A percentile compares a stretch with the other conserved stretches of the same genome.
Conservation (phyloP, 2,888 invertebrate genomes). For the Lutraria lutraria region DNA sequence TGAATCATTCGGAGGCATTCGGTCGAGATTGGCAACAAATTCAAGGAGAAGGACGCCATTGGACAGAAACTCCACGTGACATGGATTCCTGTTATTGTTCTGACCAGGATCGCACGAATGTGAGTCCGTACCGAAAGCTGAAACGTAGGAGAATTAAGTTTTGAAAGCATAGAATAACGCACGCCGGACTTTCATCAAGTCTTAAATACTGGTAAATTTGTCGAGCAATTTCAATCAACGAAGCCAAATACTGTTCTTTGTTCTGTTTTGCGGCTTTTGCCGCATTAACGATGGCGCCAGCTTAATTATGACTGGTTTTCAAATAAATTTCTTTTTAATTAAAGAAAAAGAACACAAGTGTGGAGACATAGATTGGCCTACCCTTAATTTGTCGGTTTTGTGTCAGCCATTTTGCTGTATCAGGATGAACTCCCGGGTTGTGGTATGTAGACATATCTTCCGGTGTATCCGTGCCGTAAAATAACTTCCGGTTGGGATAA, state of each 20-base stretch:
- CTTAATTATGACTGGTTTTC: no score
- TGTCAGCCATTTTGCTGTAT: constrained; percentile 89
- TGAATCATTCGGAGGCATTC: constrained; percentile 73
- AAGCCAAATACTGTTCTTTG: no score
- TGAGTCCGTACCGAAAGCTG: constrained; percentile 90
- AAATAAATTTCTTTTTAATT: no score
- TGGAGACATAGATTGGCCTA: constrained; percentile 19
- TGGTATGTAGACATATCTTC: constrained; percentile 53
- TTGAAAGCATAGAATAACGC: no score
- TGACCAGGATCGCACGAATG: constrained; percentile 89
- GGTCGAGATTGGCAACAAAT: constrained; percentile 88
- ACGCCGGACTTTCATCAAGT: no score
- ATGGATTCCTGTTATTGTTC: constrained; percentile 86
- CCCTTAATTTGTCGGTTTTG: constrained; percentile 77
- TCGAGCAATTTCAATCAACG: no score
- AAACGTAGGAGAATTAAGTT: constrained; percentile 74
- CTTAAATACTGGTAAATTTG: no score
- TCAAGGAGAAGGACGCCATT: constrained; percentile 89
- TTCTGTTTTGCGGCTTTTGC: no score
- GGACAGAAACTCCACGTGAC: constrained; percentile 88
- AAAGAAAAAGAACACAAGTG: constrained; percentile 52
- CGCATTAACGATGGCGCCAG: no score
- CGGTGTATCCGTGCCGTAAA: constrained; percentile 60
- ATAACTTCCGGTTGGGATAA: constrained; percentile 79
- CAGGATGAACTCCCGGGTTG: constrained; percentile 87